A percentile compares a stretch with the other conserved stretches of the same genome.
phyloP scores from a whole-genome alignment of 2,113 vertebrate genomes.

The Clarias batrachus region DNA sequence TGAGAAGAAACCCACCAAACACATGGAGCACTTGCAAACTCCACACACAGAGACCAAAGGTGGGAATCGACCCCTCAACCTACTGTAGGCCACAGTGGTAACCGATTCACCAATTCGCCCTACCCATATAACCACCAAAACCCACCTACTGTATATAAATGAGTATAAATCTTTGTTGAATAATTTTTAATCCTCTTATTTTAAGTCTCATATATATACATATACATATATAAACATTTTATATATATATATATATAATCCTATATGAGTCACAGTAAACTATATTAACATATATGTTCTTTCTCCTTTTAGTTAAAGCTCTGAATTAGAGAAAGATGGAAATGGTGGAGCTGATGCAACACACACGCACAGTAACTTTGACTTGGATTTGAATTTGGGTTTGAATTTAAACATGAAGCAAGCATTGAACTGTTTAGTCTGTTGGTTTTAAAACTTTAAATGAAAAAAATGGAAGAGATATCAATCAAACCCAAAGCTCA shows the following conservation, averaged over 20 bases:
- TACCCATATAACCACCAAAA: too few relatives aligned
- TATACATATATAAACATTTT: too few relatives aligned
- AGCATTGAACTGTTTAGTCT: neutral
- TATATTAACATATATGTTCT: neutral
- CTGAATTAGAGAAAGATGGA: neutral
- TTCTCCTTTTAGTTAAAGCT: neutral
- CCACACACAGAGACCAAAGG: too few relatives aligned
- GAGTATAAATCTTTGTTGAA: neutral
- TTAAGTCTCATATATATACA: neutral
- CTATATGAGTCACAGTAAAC: neutral
- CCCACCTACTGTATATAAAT: too few relatives aligned
- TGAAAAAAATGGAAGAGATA: neutral
- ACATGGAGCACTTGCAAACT: too few relatives aligned
- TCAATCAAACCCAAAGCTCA: neutral
- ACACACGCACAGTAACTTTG: neutral
- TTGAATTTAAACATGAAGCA: neutral
- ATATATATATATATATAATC: too few relatives aligned
- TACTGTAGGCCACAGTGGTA: too few relatives aligned
- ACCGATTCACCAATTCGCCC: too few relatives aligned
- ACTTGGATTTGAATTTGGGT: neutral
- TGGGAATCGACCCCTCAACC: too few relatives aligned
- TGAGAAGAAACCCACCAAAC: too few relatives aligned
- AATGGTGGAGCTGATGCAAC: neutral
- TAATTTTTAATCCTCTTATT: neutral
- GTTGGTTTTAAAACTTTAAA: slow-evolving; percentile 3